A percentile compares a stretch with the other conserved stretches of the same genome.
These are phyloP conservation scores for Stenchaetothrips biformis DNA, from an alignment of 2,888 invertebrate species.

Conservation along the genomic window DNA sequence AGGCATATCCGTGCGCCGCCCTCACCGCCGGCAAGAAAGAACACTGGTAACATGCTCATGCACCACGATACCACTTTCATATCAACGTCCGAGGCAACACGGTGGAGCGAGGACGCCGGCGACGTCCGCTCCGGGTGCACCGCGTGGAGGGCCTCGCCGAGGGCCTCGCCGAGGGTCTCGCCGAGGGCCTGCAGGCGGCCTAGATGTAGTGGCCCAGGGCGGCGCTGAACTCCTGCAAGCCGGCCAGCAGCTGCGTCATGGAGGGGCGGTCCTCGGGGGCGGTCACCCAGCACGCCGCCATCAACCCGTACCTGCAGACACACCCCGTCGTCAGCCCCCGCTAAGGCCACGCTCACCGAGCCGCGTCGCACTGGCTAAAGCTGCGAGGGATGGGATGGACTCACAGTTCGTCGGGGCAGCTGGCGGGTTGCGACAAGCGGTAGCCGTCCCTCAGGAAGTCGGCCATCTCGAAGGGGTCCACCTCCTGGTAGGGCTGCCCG, in stretches of 20 bases:
- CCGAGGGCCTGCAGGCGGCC: background rate
- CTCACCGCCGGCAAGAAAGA: too few relatives aligned
- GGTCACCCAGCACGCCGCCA: constrained; percentile 71
- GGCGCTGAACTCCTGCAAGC: constrained; percentile 67
- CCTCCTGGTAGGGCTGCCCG: constrained; percentile 82
- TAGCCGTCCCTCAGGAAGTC: constrained; percentile 83
- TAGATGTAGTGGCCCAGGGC: constrained; percentile 65
- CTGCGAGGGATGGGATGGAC: constrained; percentile 44
- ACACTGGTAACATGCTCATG: too few relatives aligned
- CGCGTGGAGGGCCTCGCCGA: background rate
- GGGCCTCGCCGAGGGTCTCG: background rate
- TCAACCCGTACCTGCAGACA: constrained; percentile 58
- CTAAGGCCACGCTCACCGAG: background rate
- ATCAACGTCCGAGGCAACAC: too few relatives aligned
- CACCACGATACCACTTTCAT: too few relatives aligned
- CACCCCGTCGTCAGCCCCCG: background rate
- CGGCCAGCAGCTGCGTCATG: constrained; percentile 64
- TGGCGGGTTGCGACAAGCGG: constrained; percentile 82
- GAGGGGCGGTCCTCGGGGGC: constrained; percentile 61
- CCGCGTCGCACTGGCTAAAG: background rate
- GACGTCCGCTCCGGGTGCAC: background rate
- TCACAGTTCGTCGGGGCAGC: constrained; percentile 94
- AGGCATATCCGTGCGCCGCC: too few relatives aligned
- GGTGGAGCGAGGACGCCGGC: background rate
- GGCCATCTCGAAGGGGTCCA: constrained; percentile 88